Evolutionary conservation across 2,888 invertebrate species (phyloP).

Genomic region (Xestia rhomboidea): DNA sequence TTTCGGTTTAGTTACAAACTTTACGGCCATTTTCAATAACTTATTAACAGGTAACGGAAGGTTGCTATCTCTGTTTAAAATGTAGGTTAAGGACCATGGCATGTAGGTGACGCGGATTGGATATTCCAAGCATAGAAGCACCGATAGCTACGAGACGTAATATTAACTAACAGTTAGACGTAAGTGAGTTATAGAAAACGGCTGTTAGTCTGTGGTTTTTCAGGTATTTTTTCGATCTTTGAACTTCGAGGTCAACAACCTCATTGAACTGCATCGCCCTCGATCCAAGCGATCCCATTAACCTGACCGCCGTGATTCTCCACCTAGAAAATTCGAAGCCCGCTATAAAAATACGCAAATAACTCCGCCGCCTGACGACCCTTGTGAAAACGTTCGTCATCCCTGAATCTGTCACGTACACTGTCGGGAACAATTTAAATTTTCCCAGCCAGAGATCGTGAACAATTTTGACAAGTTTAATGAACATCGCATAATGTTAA

Average conservation of each 20-base stretch:
- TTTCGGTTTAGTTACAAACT: conserved; percentile 1
- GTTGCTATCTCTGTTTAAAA: too few relatives aligned
- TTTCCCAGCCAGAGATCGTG: conserved; percentile 46
- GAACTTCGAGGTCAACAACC: conserved; percentile 33
- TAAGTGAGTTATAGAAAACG: too few relatives aligned
- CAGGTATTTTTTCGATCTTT: conserved; percentile 11
- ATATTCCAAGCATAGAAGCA: too few relatives aligned
- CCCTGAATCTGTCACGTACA: conserved; percentile 57
- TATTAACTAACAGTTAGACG: too few relatives aligned
- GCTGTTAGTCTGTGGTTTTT: conserved; percentile 2
- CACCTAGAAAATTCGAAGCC: conserved; percentile 20
- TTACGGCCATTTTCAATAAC: too few relatives aligned
- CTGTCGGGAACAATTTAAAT: conserved; percentile 45
- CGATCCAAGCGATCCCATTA: conserved; percentile 24
- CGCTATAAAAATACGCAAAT: conserved; percentile 48
- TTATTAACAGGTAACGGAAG: too few relatives aligned
- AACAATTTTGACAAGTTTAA: conserved; percentile 57
- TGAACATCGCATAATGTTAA: conserved; percentile 50
- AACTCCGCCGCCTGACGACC: conserved; percentile 31
- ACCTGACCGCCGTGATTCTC: conserved; percentile 25
- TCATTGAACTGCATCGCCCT: conserved; percentile 29
- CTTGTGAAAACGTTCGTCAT: conserved; percentile 40
- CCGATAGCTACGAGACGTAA: too few relatives aligned
- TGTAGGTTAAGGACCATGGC: too few relatives aligned
- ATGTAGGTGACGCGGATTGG: too few relatives aligned